These are phyloP conservation scores for Meandrusa payeni DNA, from an alignment of 2,888 invertebrate species.

Conservation along the genomic window DNA sequence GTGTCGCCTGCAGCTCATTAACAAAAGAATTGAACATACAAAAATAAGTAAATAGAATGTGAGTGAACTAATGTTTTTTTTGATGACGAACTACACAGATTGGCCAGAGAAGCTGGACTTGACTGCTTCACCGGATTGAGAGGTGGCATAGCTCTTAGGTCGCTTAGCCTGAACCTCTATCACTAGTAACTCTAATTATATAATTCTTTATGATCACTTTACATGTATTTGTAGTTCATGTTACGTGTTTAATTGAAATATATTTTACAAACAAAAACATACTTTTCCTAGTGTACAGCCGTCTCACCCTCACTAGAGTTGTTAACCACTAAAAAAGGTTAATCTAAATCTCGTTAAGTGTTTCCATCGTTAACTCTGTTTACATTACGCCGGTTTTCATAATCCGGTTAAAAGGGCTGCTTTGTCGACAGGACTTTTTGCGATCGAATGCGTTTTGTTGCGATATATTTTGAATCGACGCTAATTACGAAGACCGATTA, in stretches of 20 bases:
- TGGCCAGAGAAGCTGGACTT: too few species aligned
- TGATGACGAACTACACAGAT: too few species aligned
- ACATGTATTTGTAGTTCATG: too few species aligned
- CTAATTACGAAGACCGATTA: slow-evolving; percentile 6
- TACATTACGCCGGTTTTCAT: slow-evolving; percentile 25
- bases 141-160: too few species aligned
- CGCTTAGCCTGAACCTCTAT: too few species aligned
- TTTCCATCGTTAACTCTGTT: slow-evolving; percentile 29
- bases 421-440: slow-evolving; percentile 14
- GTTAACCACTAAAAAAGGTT: slow-evolving; percentile 26
- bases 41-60: too few species aligned
- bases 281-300: slow-evolving; percentile 12
- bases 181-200: too few species aligned
- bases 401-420: slow-evolving; percentile 20
- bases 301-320: slow-evolving; percentile 19
- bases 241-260: slow-evolving; percentile 7
- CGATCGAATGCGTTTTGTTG: slow-evolving; percentile 12
- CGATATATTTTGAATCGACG: slow-evolving; percentile 8
- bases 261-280: slow-evolving; percentile 13
- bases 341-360: slow-evolving; percentile 30
- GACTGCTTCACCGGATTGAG: too few species aligned
- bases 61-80: too few species aligned
- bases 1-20: too few species aligned
- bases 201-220: too few species aligned
- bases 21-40: too few species aligned